phyloP scores from a whole-genome alignment of 2,888 invertebrate species.

The Chirona hameri region DNA sequence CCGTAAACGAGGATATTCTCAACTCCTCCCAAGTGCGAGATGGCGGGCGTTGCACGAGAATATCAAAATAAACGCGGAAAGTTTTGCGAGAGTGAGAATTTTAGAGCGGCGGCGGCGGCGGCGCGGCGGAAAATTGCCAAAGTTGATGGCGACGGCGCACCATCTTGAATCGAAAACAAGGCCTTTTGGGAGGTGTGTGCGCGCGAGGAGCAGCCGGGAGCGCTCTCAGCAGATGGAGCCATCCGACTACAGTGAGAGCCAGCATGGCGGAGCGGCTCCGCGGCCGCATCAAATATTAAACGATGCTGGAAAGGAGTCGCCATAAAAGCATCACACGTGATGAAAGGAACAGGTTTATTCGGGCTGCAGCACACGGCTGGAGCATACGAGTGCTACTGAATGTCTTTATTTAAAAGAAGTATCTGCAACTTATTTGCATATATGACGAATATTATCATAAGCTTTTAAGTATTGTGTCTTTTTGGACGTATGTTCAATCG shows the following conservation, averaged over 20 bases:
- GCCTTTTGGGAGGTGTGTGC: not conserved
- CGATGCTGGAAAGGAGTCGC: not conserved
- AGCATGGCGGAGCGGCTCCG: too few species aligned
- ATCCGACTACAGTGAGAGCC: not conserved
- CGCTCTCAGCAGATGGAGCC: not conserved
- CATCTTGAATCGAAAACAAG: constrained; percentile 28
- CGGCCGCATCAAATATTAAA: constrained; percentile 13
- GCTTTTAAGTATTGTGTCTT: too few species aligned
- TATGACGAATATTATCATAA: too few species aligned
- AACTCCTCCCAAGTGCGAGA: constrained; percentile 1
- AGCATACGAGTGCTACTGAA: too few species aligned
- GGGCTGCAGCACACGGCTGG: not conserved
- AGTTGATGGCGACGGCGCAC: constrained; percentile 9
- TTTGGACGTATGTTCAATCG: too few species aligned
- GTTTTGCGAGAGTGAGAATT: constrained; percentile 25
- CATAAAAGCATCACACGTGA: not conserved
- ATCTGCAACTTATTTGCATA: too few species aligned
- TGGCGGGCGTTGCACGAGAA: not conserved
- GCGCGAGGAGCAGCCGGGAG: not conserved
- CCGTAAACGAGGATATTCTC: constrained; percentile 27
- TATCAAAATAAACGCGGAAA: constrained; percentile 28
- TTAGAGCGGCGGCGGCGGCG: not conserved
- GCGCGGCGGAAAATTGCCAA: constrained; percentile 13
- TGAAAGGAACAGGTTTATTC: not conserved
- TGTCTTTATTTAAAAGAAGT: too few species aligned